Evolutionary conservation across 2,888 invertebrate genomes (phyloP).

Genomic region (Pomacea canaliculata): DNA sequence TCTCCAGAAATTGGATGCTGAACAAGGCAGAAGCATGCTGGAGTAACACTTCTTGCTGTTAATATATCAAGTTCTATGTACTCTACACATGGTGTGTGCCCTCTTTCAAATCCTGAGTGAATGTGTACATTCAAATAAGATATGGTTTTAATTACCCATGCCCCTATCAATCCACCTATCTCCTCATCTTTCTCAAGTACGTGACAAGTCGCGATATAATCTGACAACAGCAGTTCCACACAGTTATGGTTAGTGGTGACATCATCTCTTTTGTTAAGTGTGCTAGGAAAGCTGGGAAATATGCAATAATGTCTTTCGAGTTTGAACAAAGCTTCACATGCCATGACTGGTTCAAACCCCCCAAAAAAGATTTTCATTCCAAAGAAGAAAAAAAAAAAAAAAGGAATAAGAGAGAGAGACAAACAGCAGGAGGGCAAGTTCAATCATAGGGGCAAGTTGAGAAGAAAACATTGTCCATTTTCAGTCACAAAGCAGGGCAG

Average conservation of each 20-base stretch:
- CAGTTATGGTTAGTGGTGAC: too few relatives aligned
- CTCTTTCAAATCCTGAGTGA: too few relatives aligned
- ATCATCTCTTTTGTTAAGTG: too few relatives aligned
- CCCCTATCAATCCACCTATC: too few relatives aligned
- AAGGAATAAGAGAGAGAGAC: neutral
- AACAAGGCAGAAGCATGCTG: too few relatives aligned
- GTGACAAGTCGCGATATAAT: constrained; percentile 6
- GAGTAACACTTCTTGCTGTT: too few relatives aligned
- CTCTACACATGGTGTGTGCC: too few relatives aligned
- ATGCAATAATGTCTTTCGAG: neutral
- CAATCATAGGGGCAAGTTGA: neutral
- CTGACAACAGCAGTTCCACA: neutral
- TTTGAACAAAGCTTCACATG: constrained; percentile 12
- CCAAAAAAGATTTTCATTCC: neutral
- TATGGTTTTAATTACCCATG: too few relatives aligned
- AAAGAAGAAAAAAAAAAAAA: constrained; percentile 2
- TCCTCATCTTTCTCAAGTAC: neutral
- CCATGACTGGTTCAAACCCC: constrained; percentile 10
- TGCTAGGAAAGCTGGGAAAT: too few relatives aligned
- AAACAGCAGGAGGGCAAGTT: constrained; percentile 1
- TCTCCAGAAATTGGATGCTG: too few relatives aligned
- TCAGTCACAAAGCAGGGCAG: neutral
- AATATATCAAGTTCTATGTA: too few relatives aligned
- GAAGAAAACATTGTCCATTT: neutral
- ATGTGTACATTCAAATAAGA: too few relatives aligned